A percentile compares a stretch with the other conserved stretches of the same genome.
phyloP scores from a whole-genome alignment of 92 coral and sea anemone species.

The Siderastrea siderea region DNA sequence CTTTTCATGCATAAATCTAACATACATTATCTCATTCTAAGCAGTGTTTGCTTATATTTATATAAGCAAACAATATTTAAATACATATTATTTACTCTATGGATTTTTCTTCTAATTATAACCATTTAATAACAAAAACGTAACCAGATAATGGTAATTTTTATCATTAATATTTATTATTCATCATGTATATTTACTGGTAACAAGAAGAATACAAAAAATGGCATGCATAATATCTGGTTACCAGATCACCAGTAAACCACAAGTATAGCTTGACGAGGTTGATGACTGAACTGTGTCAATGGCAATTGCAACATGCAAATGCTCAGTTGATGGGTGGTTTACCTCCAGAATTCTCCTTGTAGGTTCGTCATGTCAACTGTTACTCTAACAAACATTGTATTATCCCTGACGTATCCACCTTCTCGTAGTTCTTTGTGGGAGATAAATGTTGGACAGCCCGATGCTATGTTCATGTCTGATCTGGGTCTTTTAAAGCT shows the following conservation, averaged over 20 bases:
- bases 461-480: conserved; percentile 93
- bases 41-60: too few relatives aligned
- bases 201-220: too few relatives aligned
- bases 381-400: conserved; percentile 70
- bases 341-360: conserved; percentile 11
- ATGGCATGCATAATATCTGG: too few relatives aligned
- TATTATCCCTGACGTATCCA: conserved; percentile 74
- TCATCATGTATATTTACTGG: too few relatives aligned
- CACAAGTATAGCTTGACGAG: neutral
- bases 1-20: too few relatives aligned
- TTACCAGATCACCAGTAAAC: neutral
- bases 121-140: too few relatives aligned
- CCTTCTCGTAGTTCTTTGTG: conserved; percentile 68
- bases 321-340: neutral
- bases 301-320: neutral
- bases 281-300: neutral
- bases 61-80: too few relatives aligned
- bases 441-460: conserved; percentile 83
- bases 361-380: conserved; percentile 74
- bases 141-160: too few relatives aligned
- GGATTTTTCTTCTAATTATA: too few relatives aligned
- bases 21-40: too few relatives aligned
- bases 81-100: too few relatives aligned
- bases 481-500: conserved; percentile 85
- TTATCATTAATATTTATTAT: too few relatives aligned